Percentiles rank a stretch among this genome's conserved stretches.
phyloP scores from a whole-genome alignment of 2,113 vertebrate species.

The Ophthalmotilapia sp. region DNA sequence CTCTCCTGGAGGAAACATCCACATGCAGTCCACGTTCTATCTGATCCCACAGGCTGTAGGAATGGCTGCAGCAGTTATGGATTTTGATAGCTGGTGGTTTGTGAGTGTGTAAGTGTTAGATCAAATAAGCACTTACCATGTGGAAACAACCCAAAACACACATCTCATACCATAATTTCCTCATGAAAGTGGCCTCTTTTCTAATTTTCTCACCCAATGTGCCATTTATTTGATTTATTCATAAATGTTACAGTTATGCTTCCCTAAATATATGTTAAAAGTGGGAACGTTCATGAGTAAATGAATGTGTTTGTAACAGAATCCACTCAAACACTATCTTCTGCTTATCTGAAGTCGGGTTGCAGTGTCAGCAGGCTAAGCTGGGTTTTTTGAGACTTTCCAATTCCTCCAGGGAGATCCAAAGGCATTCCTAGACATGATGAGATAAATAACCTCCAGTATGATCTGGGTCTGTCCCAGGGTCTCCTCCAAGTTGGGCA shows the following conservation, averaged over 20 bases:
- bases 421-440: not conserved
- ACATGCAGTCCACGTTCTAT: not conserved
- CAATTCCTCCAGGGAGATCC: not conserved
- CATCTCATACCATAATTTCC: accelerated
- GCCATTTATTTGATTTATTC: not conserved
- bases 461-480: not conserved
- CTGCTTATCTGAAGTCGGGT: not conserved
- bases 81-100: not conserved
- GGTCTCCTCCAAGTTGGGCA: not conserved
- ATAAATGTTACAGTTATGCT: not conserved
- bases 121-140: not conserved
- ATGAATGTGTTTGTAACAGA: not conserved
- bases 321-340: not conserved
- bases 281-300: not conserved
- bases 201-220: not conserved
- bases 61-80: not conserved
- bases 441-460: not conserved
- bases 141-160: not conserved
- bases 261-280: not conserved
- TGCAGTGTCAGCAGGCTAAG: not conserved
- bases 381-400: not conserved
- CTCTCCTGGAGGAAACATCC: not conserved
- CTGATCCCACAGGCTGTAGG: not conserved
- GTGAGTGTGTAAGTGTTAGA: not conserved
- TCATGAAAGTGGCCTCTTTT: not conserved